Conservation (phyloP, 30 jellyfish, hydroid and myxozoan genomes). For the Sanderia malayensis region DNA sequence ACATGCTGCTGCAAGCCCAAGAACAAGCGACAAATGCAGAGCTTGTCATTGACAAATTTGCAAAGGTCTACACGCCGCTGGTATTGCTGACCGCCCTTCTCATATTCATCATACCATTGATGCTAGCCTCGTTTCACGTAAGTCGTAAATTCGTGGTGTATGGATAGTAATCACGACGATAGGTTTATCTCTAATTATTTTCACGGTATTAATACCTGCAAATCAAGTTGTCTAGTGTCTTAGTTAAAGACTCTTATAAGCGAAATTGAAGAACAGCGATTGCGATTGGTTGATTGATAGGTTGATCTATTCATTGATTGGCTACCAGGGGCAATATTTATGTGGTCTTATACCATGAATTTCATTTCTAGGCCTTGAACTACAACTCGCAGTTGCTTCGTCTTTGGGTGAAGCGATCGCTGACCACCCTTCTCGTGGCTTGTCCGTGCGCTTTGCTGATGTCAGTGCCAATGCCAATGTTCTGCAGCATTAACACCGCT, state of each 20-base stretch:
- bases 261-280: no score
- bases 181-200: no score
- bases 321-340: no score
- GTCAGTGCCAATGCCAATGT: slow-evolving; percentile 70
- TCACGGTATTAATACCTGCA: no score
- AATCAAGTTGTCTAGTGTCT: no score
- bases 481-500: slow-evolving; percentile 63
- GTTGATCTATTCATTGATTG: no score
- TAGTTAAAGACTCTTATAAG: no score
- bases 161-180: no score
- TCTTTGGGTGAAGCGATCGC: slow-evolving; percentile 56
- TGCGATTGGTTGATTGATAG: no score
- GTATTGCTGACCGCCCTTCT: slow-evolving; percentile 34
- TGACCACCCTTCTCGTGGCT: slow-evolving; percentile 50
- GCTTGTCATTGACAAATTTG: slow-evolving; percentile 44
- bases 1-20: slow-evolving; percentile 62
- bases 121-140: slow-evolving; percentile 39
- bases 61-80: slow-evolving; percentile 62
- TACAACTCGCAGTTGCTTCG: background rate
- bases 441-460: slow-evolving; percentile 87
- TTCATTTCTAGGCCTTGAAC: background rate
- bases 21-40: slow-evolving; percentile 41
- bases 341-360: background rate
- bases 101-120: slow-evolving; percentile 43
- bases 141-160: no score